Conservation (phyloP, 2,113 vertebrate genomes). For the Ibidorhyncha struthersii region DNA sequence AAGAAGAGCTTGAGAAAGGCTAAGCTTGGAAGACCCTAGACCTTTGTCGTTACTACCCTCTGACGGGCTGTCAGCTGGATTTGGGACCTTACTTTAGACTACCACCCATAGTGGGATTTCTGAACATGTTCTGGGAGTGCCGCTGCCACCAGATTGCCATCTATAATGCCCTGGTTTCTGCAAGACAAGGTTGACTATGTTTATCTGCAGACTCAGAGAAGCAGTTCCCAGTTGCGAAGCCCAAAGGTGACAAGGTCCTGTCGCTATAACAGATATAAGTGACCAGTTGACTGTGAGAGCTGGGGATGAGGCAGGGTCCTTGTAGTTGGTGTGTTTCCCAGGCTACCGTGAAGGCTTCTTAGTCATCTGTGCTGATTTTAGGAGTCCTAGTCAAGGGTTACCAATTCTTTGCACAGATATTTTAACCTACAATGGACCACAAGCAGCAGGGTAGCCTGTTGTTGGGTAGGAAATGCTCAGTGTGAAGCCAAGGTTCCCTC, state of each 20-base stretch:
- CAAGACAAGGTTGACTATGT: neutral
- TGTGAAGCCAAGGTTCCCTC: neutral
- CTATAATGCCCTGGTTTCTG: neutral
- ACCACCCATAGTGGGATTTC: neutral
- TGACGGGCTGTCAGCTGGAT: neutral
- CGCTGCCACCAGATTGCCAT: neutral
- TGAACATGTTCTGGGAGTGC: neutral
- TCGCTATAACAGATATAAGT: neutral
- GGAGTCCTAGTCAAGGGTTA: neutral
- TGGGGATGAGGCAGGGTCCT: neutral
- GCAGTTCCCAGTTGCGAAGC: neutral
- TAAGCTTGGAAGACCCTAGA: neutral
- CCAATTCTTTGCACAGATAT: neutral
- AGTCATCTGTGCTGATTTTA: neutral
- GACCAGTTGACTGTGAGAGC: neutral
- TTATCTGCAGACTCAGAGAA: neutral
- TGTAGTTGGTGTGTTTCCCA: neutral
- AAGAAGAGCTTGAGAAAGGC: neutral
- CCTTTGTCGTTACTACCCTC: neutral
- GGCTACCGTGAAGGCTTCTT: neutral
- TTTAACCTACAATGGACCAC: neutral
- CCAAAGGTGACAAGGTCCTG: neutral
- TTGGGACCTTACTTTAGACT: neutral
- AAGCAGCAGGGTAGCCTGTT: neutral
- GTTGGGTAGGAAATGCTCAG: neutral